Evolutionary conservation across 2,113 vertebrate genomes (phyloP).

Genomic region (Parotia lawesii): DNA sequence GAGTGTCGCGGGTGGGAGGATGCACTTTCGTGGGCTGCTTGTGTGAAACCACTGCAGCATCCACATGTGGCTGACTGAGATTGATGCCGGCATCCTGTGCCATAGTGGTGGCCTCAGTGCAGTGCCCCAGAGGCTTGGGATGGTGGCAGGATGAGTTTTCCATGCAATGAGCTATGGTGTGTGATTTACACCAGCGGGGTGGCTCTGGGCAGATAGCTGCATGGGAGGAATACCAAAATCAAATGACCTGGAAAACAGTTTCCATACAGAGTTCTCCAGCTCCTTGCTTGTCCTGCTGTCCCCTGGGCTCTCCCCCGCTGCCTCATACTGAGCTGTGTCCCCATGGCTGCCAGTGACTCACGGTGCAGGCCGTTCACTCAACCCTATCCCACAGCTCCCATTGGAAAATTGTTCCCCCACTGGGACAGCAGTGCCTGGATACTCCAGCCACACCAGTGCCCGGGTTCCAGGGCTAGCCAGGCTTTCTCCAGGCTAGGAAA

Average conservation of each 20-base stretch:
- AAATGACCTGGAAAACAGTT: neutral
- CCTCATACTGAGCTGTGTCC: neutral
- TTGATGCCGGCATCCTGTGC: rapidly evolving
- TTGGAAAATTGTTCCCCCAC: neutral
- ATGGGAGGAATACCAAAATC: neutral
- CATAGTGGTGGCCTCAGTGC: neutral
- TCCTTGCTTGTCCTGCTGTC: neutral
- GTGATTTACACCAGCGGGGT: neutral
- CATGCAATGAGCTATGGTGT: rapidly evolving
- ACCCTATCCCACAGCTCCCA: neutral
- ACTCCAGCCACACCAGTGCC: neutral
- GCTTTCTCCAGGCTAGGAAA: neutral
- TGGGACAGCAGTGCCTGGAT: rapidly evolving
- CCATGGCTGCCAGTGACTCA: neutral
- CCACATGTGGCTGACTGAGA: neutral
- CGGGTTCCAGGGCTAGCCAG: neutral
- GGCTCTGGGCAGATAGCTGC: neutral
- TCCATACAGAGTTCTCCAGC: neutral
- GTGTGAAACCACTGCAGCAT: neutral
- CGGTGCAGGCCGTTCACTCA: neutral
- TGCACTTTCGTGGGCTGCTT: neutral
- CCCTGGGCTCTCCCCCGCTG: neutral
- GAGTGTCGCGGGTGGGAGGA: rapidly evolving
- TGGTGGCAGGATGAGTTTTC: neutral
- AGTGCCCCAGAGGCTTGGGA: rapidly evolving